Percentiles rank a stretch among this genome's conserved stretches.
Evolutionary conservation across 2,888 invertebrate species (phyloP).

Genomic region (Loripinus fragilis): DNA sequence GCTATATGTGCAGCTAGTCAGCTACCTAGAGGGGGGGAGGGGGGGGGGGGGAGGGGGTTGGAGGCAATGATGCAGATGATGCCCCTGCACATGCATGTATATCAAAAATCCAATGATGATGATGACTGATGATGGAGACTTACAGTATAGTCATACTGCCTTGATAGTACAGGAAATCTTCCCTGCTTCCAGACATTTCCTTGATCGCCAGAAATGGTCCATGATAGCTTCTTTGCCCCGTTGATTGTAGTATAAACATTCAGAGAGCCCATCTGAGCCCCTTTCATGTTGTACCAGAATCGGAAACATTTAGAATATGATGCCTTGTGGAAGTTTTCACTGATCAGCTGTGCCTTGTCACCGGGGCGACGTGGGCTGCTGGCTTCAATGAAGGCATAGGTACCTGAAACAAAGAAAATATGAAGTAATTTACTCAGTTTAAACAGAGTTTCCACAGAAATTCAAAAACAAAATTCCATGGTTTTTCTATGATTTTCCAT

Average conservation of each 20-base stretch:
- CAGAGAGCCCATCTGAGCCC: constrained; percentile 70
- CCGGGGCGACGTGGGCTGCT: constrained; percentile 63
- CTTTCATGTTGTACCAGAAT: constrained; percentile 80
- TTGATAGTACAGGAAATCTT: constrained; percentile 51
- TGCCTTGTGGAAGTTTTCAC: constrained; percentile 61
- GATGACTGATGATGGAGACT: background rate
- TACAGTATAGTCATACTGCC: constrained; percentile 55
- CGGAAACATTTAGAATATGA: constrained; percentile 61
- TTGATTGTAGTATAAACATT: constrained; percentile 62
- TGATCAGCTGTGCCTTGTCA: constrained; percentile 71
- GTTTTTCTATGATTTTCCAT: too few species aligned
- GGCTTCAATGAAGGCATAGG: constrained; percentile 77
- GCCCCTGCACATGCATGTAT: too few species aligned
- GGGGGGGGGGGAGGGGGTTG: too few species aligned
- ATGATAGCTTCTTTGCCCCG: constrained; percentile 47
- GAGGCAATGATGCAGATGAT: too few species aligned
- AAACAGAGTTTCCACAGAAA: too few species aligned
- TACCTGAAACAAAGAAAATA: constrained; percentile 65
- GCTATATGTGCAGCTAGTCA: too few species aligned
- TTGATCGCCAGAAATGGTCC: constrained; percentile 69
- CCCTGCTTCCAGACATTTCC: constrained; percentile 67
- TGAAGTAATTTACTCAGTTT: too few species aligned
- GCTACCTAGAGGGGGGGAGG: too few species aligned
- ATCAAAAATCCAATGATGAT: too few species aligned
- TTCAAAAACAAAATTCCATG: too few species aligned